These are phyloP conservation scores for Felis catus DNA, from an alignment of 2,113 vertebrate species.

Conservation along the genomic window F.catus_Fca126_mat1.0 CM031412.1:141669001-141669500, in stretches of 20 bases:
- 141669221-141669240: background rate
- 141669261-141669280: background rate
- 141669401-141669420: background rate
- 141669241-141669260: background rate
- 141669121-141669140: background rate
- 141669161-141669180: background rate
- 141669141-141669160: background rate
- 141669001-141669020: background rate
- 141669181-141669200: background rate
- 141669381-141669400: background rate
- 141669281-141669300: background rate
- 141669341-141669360: background rate
- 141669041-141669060: background rate
- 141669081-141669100: background rate
- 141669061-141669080: background rate
- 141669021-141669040: background rate
- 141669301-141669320: background rate
- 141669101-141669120: constrained; percentile 26
- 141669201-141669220: background rate
- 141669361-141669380: background rate
- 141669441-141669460: background rate
- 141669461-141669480: background rate
- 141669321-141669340: background rate
- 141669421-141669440: background rate
- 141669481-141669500: background rate